phyloP scores from a whole-genome alignment of 2,797 vertebrate genomes.

The Oreonectes daqikongensis region DNA sequence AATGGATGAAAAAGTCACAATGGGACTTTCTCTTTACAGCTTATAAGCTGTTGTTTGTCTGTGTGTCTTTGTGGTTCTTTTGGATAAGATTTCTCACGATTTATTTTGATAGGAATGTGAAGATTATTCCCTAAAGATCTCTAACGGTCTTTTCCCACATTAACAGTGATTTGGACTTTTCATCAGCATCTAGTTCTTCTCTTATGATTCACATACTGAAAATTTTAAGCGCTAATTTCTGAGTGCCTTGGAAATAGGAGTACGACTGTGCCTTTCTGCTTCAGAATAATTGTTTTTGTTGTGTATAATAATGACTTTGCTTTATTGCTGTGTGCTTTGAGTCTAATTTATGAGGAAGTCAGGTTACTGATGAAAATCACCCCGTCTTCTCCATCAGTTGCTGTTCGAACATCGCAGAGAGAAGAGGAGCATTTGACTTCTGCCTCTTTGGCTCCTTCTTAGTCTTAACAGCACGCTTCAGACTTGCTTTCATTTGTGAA shows the following conservation, averaged over 20 bases:
- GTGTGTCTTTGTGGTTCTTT: background rate
- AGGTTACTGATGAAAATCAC: background rate
- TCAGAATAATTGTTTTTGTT: background rate
- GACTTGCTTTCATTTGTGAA: conserved; percentile 30
- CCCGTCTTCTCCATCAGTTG: background rate
- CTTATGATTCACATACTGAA: background rate
- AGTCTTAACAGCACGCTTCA: conserved; percentile 21
- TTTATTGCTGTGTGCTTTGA: background rate
- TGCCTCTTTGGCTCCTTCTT: background rate
- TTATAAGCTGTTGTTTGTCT: background rate
- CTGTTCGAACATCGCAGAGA: background rate
- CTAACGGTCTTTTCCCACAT: background rate
- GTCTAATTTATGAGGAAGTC: background rate
- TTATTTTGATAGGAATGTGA: background rate
- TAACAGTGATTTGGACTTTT: background rate
- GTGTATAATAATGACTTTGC: background rate
- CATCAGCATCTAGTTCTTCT: background rate
- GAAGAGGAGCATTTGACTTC: background rate
- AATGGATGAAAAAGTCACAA: background rate
- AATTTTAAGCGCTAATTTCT: background rate
- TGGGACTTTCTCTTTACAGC: background rate
- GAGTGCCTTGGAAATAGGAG: background rate
- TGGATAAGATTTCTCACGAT: conserved; percentile 1
- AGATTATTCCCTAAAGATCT: conserved; percentile 12
- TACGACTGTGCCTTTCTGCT: background rate